Evolutionary conservation across 2,797 vertebrate species (phyloP).

Genomic region (Poecile montanus): DNA sequence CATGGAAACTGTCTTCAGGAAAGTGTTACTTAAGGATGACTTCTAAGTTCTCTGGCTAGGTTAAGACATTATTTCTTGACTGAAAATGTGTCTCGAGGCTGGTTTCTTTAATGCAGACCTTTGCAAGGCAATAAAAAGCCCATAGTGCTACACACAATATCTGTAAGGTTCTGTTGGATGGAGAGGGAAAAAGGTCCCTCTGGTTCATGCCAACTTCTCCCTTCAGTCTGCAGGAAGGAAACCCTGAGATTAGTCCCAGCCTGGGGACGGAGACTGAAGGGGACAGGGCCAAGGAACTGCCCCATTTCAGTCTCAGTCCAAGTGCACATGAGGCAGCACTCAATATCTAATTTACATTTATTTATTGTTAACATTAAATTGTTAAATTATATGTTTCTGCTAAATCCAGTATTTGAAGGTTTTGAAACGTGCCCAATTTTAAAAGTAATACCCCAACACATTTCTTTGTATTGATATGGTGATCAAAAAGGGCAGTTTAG

Average conservation of each 20-base stretch:
- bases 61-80: not conserved
- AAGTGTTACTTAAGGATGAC: not conserved
- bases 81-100: not conserved
- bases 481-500: not conserved
- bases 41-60: not conserved
- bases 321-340: not conserved
- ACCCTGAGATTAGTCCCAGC: not conserved
- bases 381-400: not conserved
- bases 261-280: not conserved
- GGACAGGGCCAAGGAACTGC: not conserved
- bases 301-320: not conserved
- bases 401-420: not conserved
- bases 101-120: not conserved
- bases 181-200: not conserved
- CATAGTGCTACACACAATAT: not conserved
- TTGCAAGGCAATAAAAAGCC: not conserved
- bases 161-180: not conserved
- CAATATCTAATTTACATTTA: not conserved
- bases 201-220: rapidly evolving
- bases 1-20: not conserved
- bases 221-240: not conserved
- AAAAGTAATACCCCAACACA: not conserved
- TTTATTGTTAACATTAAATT: not conserved
- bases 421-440: not conserved
- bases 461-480: not conserved